Evolutionary conservation across 1,140 invertebrate genomes (phyloP).

Genomic region (Aphis gossypii): DNA sequence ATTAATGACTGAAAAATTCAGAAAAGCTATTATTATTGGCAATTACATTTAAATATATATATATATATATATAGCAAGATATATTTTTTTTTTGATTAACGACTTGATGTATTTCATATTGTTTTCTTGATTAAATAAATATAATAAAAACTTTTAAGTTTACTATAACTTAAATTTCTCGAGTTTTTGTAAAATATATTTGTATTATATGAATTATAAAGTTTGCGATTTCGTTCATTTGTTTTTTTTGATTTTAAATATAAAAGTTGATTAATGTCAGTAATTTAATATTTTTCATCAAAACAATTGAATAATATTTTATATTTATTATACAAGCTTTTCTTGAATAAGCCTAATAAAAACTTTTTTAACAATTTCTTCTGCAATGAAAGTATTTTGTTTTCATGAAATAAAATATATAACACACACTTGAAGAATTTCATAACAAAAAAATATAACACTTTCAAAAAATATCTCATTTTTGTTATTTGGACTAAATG

Average conservation of each 20-base stretch:
- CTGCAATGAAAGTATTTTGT: background rate
- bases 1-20: background rate
- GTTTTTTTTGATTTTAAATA: slow-evolving; percentile 6
- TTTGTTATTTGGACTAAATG: background rate
- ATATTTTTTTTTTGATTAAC: background rate
- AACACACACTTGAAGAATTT: background rate
- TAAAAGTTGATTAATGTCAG: background rate
- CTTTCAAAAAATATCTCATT: background rate
- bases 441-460: background rate
- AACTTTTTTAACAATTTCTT: slow-evolving; percentile 1
- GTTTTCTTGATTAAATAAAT: background rate
- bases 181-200: background rate
- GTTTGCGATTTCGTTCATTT: background rate
- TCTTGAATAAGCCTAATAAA: background rate
- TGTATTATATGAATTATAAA: slow-evolving; percentile 1
- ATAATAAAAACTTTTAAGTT: background rate
- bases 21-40: background rate
- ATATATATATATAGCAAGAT: too few relatives aligned
- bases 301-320: background rate
- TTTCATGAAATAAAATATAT: background rate
- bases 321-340: background rate
- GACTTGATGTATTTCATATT: background rate
- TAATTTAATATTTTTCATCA: background rate
- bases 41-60: background rate
- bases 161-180: background rate